Evolutionary conservation across 2,797 vertebrate genomes (phyloP).

Genomic region (Darevskia mixta): DNA sequence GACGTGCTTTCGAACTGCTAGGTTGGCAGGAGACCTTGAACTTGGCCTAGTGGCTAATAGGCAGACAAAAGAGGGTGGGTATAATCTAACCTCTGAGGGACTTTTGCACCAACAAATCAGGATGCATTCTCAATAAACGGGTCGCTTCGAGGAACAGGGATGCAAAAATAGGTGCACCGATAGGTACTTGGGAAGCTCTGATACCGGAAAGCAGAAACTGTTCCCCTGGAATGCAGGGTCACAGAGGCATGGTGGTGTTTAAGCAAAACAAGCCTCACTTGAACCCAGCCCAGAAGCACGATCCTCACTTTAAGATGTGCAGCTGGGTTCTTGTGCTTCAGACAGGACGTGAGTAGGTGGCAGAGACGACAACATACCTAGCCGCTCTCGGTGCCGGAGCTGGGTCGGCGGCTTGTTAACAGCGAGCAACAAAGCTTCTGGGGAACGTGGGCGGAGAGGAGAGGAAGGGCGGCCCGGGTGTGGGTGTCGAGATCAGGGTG

Average conservation of each 20-base stretch:
- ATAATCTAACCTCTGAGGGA: too few relatives aligned
- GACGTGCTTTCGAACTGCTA: too few relatives aligned
- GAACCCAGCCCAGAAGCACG: neutral
- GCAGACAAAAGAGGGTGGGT: too few relatives aligned
- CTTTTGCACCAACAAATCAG: too few relatives aligned
- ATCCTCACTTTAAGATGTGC: neutral
- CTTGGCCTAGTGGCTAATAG: too few relatives aligned
- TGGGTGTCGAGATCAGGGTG: constrained; percentile 43
- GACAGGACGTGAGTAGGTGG: constrained; percentile 25
- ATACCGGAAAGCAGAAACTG: neutral
- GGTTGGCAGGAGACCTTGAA: too few relatives aligned
- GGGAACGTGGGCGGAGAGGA: constrained; percentile 21
- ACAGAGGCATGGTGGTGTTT: too few relatives aligned
- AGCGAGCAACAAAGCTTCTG: constrained; percentile 19
- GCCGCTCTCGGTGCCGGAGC: neutral
- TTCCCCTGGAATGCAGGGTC: neutral
- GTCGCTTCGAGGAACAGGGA: too few relatives aligned
- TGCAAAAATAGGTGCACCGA: too few relatives aligned
- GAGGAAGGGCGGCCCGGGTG: constrained; percentile 52
- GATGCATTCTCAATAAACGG: too few relatives aligned
- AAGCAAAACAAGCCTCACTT: neutral
- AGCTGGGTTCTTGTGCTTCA: neutral
- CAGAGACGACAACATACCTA: neutral
- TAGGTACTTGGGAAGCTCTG: too few relatives aligned
- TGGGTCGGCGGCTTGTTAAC: neutral